Evolutionary conservation across 2,797 vertebrate species (phyloP).

Genomic region (Eutrigla gurnardus): DNA sequence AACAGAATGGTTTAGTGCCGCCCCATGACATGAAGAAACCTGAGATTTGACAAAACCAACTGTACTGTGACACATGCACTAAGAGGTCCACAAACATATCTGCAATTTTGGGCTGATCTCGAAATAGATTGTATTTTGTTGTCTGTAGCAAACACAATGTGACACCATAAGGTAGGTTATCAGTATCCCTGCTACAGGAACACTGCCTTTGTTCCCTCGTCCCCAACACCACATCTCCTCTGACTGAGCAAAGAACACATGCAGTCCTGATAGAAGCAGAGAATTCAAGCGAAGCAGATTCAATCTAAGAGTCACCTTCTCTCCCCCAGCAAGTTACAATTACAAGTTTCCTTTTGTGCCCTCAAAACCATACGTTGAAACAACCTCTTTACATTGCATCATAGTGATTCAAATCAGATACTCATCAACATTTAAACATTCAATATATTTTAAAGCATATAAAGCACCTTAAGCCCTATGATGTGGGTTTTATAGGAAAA

Average conservation of each 20-base stretch:
- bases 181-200: not conserved
- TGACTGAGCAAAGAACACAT: not conserved
- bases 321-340: not conserved
- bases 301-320: too few species aligned
- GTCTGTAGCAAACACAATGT: not conserved
- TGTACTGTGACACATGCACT: not conserved
- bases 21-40: not conserved
- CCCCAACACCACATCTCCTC: not conserved
- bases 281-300: not conserved
- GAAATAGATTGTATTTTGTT: not conserved
- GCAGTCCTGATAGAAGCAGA: not conserved
- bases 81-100: not conserved
- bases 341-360: not conserved
- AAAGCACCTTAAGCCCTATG: not conserved
- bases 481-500: conserved; percentile 3
- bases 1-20: conserved; percentile 6
- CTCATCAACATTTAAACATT: not conserved
- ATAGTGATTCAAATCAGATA: not conserved
- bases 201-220: not conserved
- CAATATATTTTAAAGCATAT: not conserved
- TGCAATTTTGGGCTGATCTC: not conserved
- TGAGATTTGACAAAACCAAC: not conserved
- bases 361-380: not conserved
- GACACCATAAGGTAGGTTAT: not conserved
- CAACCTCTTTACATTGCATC: not conserved